These are phyloP conservation scores for Phaonia tiefii DNA, from an alignment of 2,888 invertebrate genomes.

Conservation along the genomic window DNA sequence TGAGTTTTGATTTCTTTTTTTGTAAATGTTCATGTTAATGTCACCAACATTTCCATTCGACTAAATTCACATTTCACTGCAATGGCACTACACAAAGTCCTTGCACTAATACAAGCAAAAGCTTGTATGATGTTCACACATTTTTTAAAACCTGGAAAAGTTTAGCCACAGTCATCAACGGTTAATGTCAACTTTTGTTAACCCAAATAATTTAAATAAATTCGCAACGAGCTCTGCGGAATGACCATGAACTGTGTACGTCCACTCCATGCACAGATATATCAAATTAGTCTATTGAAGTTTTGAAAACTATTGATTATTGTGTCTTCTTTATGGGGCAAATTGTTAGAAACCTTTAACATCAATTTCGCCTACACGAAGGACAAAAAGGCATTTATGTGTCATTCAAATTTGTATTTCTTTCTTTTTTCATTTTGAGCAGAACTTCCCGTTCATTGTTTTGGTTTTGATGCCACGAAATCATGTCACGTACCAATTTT, in stretches of 20 bases:
- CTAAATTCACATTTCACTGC: slow-evolving; percentile 29
- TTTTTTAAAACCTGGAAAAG: no score
- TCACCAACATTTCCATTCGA: slow-evolving; percentile 44
- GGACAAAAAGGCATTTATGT: neutral
- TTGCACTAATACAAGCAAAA: no score
- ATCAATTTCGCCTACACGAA: neutral
- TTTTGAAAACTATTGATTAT: slow-evolving; percentile 16
- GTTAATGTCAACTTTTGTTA: slow-evolving; percentile 18
- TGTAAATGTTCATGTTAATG: slow-evolving; percentile 21
- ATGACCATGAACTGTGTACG: slow-evolving; percentile 22
- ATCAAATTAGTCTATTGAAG: slow-evolving; percentile 18
- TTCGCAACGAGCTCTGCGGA: neutral
- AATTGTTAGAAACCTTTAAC: slow-evolving; percentile 17
- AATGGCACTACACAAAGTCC: neutral
- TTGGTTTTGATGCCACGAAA: slow-evolving; percentile 24
- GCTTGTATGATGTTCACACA: slow-evolving; percentile 17
- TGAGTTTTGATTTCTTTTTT: neutral
- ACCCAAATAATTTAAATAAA: slow-evolving; percentile 24
- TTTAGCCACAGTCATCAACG: neutral
- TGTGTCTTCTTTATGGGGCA: neutral
- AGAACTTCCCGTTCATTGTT: neutral
- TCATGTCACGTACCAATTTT: slow-evolving; percentile 63
- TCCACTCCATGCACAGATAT: no score
- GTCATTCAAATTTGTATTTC: slow-evolving; percentile 23
- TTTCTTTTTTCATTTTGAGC: neutral